Conservation (phyloP, 1,140 invertebrate genomes). For the Hesperophylax magnus region DNA sequence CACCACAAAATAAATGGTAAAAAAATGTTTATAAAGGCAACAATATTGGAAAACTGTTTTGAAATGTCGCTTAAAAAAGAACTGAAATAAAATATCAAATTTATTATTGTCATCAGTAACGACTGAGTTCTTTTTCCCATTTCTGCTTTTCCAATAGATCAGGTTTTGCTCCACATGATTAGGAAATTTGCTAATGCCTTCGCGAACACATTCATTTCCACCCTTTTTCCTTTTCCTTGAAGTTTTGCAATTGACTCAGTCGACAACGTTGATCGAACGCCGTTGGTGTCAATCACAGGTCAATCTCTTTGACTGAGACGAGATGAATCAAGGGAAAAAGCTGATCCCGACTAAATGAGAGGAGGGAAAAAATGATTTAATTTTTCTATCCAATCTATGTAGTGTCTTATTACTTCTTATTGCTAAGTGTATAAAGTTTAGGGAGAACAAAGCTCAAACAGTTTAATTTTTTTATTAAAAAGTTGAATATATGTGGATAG, state of each 20-base stretch:
- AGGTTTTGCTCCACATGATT: constrained; percentile 41
- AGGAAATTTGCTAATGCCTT: constrained; percentile 38
- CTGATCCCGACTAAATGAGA: constrained; percentile 34
- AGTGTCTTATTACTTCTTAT: not conserved
- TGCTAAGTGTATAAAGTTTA: too few relatives aligned
- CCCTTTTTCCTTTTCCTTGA: constrained; percentile 24
- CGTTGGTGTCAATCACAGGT: constrained; percentile 47
- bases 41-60: too few relatives aligned
- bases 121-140: not conserved
- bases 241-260: constrained; percentile 50
- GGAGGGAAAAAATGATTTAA: constrained; percentile 34
- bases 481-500: too few relatives aligned
- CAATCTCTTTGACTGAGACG: constrained; percentile 38
- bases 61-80: not conserved
- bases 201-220: constrained; percentile 38
- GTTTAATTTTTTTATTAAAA: too few relatives aligned
- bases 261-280: constrained; percentile 12
- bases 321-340: constrained; percentile 34
- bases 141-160: constrained; percentile 4
- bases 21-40: too few relatives aligned
- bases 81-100: not conserved
- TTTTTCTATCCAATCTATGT: constrained; percentile 16
- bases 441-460: too few relatives aligned
- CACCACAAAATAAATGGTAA: too few relatives aligned
- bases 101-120: not conserved